Conservation (phyloP, 2,113 vertebrate species). For the Scartelaos histophorus region DNA sequence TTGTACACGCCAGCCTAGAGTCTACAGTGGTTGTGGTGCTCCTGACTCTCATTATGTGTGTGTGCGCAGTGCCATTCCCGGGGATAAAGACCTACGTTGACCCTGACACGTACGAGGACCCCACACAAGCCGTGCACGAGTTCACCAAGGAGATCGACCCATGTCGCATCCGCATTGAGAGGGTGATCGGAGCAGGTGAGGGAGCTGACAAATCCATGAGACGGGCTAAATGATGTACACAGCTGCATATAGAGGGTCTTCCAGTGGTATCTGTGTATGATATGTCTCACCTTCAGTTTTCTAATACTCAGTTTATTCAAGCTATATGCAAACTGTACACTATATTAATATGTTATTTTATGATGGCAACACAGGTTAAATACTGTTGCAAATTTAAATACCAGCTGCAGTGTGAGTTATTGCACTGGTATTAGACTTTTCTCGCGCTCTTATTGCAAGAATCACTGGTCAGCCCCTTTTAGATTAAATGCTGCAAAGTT, state of each 20-base stretch:
- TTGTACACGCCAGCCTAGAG: background rate
- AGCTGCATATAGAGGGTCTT: background rate
- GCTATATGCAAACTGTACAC: too few species aligned
- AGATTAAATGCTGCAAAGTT: background rate
- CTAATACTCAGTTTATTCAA: too few species aligned
- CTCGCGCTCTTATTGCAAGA: too few species aligned
- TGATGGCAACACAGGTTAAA: too few species aligned
- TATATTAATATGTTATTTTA: too few species aligned
- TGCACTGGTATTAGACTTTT: too few species aligned
- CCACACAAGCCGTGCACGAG: slow-evolving; percentile 90
- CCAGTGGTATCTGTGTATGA: too few species aligned
- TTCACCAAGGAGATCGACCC: slow-evolving; percentile 98
- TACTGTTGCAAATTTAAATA: too few species aligned
- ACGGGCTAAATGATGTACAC: background rate
- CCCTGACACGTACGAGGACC: slow-evolving; percentile 94
- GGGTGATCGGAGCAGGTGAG: slow-evolving; percentile 93
- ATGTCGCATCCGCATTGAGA: slow-evolving; percentile 92
- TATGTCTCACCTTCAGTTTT: too few species aligned
- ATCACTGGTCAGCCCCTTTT: background rate
- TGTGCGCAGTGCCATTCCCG: slow-evolving; percentile 82
- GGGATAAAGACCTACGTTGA: slow-evolving; percentile 94
- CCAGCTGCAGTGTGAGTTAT: background rate
- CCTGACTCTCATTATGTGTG: background rate
- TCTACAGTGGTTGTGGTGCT: background rate
- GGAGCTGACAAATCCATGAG: background rate